Conservation (phyloP, 2,113 vertebrate genomes). For the Buteo buteo region DNA sequence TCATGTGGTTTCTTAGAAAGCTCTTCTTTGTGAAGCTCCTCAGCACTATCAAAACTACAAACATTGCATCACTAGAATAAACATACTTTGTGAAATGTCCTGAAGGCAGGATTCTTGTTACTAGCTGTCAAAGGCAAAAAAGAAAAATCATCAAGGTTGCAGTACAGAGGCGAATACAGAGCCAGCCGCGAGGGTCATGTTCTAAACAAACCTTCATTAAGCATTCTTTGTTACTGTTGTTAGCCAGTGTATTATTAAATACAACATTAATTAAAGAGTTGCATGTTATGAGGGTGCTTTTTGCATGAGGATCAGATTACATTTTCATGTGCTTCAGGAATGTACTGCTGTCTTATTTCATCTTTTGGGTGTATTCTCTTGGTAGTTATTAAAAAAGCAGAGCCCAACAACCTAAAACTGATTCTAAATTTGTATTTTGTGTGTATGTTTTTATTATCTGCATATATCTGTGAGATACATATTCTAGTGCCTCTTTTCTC, state of each 20-base stretch:
- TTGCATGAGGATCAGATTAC: not conserved
- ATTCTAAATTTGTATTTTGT: not conserved
- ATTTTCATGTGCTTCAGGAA: not conserved
- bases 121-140: not conserved
- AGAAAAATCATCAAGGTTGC: not conserved
- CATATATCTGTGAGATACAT: not conserved
- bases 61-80: not conserved
- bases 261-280: constrained; percentile 6
- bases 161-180: not conserved
- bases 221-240: constrained; percentile 5
- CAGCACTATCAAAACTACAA: not conserved
- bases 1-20: not conserved
- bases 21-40: not conserved
- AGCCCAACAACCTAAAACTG: not conserved
- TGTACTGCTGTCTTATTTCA: not conserved
- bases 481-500: not conserved
- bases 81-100: not conserved
- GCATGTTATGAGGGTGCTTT: not conserved
- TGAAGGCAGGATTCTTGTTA: constrained; percentile 22
- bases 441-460: not conserved
- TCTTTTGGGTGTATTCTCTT: not conserved
- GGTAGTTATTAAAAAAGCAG: not conserved
- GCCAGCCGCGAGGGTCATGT: not conserved
- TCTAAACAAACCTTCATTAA: constrained; percentile 32
- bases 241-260: constrained; percentile 29